Evolutionary conservation across 2,888 invertebrate genomes (phyloP).

Genomic region (Heterodera filipjevi): DNA sequence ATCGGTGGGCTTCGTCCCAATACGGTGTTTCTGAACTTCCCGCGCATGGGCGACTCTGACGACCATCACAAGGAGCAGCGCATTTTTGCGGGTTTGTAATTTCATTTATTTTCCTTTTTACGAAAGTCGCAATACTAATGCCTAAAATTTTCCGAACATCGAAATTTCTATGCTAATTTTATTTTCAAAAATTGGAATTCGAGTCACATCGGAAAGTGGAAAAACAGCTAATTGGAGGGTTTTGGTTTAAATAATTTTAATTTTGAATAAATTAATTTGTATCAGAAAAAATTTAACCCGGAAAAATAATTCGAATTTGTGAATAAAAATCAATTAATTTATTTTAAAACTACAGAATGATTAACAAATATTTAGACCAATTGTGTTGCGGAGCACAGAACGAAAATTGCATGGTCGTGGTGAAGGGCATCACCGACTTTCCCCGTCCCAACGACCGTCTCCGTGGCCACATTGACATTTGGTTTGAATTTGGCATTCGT

Average conservation of each 20-base stretch:
- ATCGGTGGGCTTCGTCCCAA: conserved; percentile 97
- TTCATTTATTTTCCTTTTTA: neutral
- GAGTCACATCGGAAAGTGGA: too few relatives aligned
- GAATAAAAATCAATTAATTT: too few relatives aligned
- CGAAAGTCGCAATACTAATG: conserved; percentile 5
- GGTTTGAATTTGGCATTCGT: too few relatives aligned
- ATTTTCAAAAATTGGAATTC: neutral
- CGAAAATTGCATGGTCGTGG: conserved; percentile 88
- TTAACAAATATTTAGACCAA: conserved; percentile 60
- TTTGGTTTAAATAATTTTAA: too few relatives aligned
- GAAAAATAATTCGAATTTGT: too few relatives aligned
- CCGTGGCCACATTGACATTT: conserved; percentile 88
- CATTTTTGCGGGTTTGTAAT: conserved; percentile 42
- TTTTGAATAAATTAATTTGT: too few relatives aligned
- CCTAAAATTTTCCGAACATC: too few relatives aligned
- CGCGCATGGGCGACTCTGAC: conserved; percentile 71
- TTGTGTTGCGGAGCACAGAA: conserved; percentile 79
- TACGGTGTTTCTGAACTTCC: conserved; percentile 97
- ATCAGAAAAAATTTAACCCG: too few relatives aligned
- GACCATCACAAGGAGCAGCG: conserved; percentile 43
- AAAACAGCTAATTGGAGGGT: too few relatives aligned
- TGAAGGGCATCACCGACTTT: conserved; percentile 73
- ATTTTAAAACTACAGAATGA: too few relatives aligned
- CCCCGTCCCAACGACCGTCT: conserved; percentile 82
- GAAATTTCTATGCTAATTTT: too few relatives aligned